These are phyloP conservation scores for Chaetura pelagica DNA, from an alignment of 2,113 vertebrate species.

Conservation along the genomic window DNA sequence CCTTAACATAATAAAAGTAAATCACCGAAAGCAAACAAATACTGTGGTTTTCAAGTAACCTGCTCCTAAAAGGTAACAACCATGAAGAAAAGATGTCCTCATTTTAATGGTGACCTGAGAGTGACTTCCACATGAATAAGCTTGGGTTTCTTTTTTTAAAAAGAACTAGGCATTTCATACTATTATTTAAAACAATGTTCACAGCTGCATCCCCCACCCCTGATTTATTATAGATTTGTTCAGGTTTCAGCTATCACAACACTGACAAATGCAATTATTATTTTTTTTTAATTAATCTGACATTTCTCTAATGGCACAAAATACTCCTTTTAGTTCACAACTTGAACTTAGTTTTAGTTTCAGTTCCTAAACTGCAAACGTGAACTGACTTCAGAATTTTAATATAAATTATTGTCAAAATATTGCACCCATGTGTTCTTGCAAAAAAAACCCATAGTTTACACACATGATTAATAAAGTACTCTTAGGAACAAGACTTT, in stretches of 20 bases:
- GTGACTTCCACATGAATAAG: constrained; percentile 23
- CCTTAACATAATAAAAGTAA: constrained; percentile 53
- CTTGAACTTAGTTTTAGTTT: neutral
- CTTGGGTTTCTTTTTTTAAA: neutral
- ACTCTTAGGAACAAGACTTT: neutral
- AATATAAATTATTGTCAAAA: neutral
- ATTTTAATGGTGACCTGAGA: neutral
- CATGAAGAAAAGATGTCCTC: neutral
- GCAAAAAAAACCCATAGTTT: neutral
- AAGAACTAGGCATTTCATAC: neutral
- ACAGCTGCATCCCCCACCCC: neutral
- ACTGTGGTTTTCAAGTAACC: constrained; percentile 16
- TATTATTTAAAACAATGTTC: neutral
- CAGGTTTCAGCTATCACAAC: neutral
- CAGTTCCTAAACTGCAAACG: neutral
- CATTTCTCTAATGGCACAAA: neutral
- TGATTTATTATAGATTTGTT: neutral
- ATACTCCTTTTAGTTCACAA: neutral
- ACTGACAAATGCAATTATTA: neutral
- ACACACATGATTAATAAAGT: neutral
- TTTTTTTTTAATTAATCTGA: neutral
- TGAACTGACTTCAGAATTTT: neutral
- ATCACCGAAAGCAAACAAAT: constrained; percentile 60
- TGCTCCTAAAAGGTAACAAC: constrained; percentile 1
- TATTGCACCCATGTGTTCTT: neutral